Evolutionary conservation across 2,888 invertebrate species (phyloP), one percentile per base, ranked within the genome.

Genomic region (Drosophila picticornis): DNA sequence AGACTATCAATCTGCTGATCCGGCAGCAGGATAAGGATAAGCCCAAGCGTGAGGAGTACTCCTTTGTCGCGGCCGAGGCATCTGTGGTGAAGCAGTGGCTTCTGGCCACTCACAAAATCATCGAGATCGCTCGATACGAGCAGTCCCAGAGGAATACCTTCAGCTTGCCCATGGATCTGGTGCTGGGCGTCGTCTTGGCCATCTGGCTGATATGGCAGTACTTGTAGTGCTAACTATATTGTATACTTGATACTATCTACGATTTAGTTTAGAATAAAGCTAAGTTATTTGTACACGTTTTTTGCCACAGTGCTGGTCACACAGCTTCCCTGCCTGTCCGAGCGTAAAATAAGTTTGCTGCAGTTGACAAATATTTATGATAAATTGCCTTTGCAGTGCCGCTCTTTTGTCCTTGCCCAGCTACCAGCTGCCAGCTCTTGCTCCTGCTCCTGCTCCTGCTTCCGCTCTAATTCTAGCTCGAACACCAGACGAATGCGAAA

Each of bases 121-220:
- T 91, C 22, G 91, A 91, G 73, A 77, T 84, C 1, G 83, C 86
- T 29, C 88, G 91, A 31, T 77, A 90, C 9, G 91, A 90, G 61
- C 81, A 90, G 25, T 60, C 83, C 1, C 81, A 81, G n/a, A 77
- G 79, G 10, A 83, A 91, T 22, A 92, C 90, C 72, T 88, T 91
- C 36, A 81, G 90, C 11, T 59, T 92, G 77, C 92, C 93, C 60
- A 92, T 92, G 92, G 92, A 92, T 72, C 66, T 92, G 70, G 88
- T 91, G 22, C 74, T 92, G 72, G 84, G 83, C 29, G 81, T 89
- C n/a, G 71, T 80, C 22, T 70, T 91, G 60, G 88, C 90, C 76
- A 84, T 92, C 60, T 92, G 92, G 92, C 75, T 91, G 32, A 90
- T 92, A 67, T 92, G 92, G 91, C 90, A 91, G 29, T 92, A 89